A percentile compares a stretch with the other conserved stretches of the same genome.
phyloP scores from a whole-genome alignment of 2,113 vertebrate genomes.

The Carettochelys insculpta region DNA sequence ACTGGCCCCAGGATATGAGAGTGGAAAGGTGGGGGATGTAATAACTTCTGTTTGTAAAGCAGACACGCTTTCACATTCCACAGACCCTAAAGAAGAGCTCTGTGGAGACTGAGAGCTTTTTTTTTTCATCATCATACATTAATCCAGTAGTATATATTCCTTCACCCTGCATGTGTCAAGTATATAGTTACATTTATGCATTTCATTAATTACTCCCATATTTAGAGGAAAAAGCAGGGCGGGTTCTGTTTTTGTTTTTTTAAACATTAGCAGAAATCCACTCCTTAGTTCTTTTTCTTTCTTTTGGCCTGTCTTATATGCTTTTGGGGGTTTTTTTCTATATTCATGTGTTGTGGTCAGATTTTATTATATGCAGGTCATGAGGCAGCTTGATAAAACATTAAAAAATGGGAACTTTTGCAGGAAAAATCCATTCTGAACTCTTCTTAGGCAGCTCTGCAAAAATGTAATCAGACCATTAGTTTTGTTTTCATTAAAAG shows the following conservation, averaged over 20 bases:
- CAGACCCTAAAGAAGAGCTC: not conserved
- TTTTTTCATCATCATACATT: not conserved
- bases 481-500: conserved; percentile 63
- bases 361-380: conserved; percentile 18
- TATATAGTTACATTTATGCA: not conserved
- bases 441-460: not conserved
- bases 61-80: not conserved
- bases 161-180: not conserved
- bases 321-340: not conserved
- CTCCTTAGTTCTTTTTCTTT: not conserved
- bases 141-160: not conserved
- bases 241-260: not conserved
- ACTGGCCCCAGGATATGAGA: not conserved
- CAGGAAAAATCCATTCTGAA: conserved; percentile 11
- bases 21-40: not conserved
- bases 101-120: not conserved
- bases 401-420: not conserved
- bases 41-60: not conserved
- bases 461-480: conserved; percentile 63
- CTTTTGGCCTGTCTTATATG: not conserved
- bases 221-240: not conserved
- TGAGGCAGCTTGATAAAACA: conserved; percentile 36
- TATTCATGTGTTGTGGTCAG: conserved; percentile 4
- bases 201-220: fast-evolving
- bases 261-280: not conserved